These are phyloP conservation scores for Troilus luridus DNA, from an alignment of 2,888 invertebrate genomes.

Conservation along the genomic window DNA sequence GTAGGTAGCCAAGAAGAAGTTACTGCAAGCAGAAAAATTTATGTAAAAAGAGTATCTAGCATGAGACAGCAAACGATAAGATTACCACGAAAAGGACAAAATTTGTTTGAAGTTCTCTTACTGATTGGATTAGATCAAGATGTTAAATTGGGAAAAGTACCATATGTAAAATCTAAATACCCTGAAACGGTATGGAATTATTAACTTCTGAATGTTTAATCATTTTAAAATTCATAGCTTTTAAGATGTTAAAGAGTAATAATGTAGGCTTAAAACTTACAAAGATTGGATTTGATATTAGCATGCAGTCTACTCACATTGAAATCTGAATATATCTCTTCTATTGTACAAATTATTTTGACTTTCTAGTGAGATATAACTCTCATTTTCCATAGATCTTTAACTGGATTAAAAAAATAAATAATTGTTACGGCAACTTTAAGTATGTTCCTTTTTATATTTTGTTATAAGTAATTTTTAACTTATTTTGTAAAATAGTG, in stretches of 20 bases:
- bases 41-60: constrained; percentile 69
- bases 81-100: constrained; percentile 60
- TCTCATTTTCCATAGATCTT: no score
- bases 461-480: no score
- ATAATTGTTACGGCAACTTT: no score
- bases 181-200: constrained; percentile 68
- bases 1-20: constrained; percentile 67
- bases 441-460: no score
- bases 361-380: no score
- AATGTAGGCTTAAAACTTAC: not conserved
- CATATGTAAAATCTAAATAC: constrained; percentile 81
- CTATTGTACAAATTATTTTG: not conserved
- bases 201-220: not conserved
- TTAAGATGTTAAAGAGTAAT: not conserved
- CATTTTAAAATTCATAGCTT: not conserved
- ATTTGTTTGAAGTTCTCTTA: constrained; percentile 79
- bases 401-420: no score
- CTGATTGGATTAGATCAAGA: constrained; percentile 79
- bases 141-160: constrained; percentile 72
- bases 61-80: constrained; percentile 55
- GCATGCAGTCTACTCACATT: no score
- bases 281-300: not conserved
- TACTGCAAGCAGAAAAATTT: constrained; percentile 77
- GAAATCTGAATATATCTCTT: no score
- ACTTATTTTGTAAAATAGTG: no score